Percentiles rank a stretch among this genome's conserved stretches.
phyloP scores from a whole-genome alignment of 2,888 invertebrate species.

The Lordiphosa fenestrarum region DNA sequence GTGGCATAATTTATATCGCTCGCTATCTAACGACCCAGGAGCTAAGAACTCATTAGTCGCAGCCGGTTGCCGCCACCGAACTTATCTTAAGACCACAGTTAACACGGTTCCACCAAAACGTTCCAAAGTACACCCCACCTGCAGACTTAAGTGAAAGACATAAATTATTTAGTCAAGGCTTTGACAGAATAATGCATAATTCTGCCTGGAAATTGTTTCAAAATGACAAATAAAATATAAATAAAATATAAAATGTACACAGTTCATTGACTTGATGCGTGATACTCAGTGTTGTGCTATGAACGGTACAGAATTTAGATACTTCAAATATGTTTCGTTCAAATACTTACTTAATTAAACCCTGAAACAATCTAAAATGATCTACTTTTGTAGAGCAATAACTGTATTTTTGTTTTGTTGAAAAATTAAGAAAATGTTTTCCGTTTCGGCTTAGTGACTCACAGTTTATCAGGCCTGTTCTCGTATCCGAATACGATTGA shows the following conservation, averaged over 20 bases:
- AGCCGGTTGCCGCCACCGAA: constrained; percentile 25
- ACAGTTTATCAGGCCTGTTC: no score
- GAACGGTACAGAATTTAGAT: background rate
- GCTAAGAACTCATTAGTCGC: constrained; percentile 44
- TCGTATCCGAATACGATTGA: no score
- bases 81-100: constrained; percentile 37
- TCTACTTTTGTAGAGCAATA: no score
- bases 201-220: constrained; percentile 18
- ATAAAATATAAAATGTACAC: background rate
- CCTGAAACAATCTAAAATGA: no score
- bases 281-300: no score
- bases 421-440: no score
- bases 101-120: constrained; percentile 19
- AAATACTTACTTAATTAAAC: no score
- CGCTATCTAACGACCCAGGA: constrained; percentile 38
- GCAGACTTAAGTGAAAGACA: constrained; percentile 6
- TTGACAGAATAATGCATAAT: constrained; percentile 13
- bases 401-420: no score
- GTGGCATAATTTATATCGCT: constrained; percentile 54
- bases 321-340: background rate
- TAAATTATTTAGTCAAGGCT: constrained; percentile 20
- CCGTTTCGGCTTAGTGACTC: no score
- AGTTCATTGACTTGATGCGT: no score
- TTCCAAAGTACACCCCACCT: constrained; percentile 9
- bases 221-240: constrained; percentile 11